Evolutionary conservation across 2,797 vertebrate species (phyloP).

Genomic region (Hirundo rustica): DNA sequence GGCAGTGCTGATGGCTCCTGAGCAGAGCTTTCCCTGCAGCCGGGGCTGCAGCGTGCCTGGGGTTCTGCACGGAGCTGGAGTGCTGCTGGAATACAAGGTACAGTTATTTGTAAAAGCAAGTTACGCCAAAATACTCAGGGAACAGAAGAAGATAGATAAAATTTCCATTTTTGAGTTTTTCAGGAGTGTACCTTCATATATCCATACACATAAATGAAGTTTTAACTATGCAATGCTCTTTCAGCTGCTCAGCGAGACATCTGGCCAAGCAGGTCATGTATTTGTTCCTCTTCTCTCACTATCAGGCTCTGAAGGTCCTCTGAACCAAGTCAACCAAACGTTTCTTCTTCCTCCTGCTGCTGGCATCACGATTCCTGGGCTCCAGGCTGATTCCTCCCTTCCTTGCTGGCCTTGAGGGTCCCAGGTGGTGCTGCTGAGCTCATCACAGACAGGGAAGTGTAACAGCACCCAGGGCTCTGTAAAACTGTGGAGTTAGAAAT

Average conservation of each 20-base stretch:
- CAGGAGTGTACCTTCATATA: background rate
- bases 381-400: background rate
- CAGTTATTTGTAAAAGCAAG: too few species aligned
- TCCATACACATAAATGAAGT: background rate
- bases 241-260: background rate
- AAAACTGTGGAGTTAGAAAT: background rate
- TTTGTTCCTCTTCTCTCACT: background rate
- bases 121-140: background rate
- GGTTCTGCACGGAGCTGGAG: background rate
- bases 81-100: background rate
- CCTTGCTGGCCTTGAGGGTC: background rate
- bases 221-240: background rate
- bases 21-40: background rate
- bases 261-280: background rate
- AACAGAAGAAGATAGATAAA: background rate
- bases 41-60: too few species aligned
- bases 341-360: background rate
- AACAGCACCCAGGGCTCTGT: background rate
- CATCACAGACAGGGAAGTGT: background rate
- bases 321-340: background rate
- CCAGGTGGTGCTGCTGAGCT: background rate
- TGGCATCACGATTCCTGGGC: background rate
- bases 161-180: background rate
- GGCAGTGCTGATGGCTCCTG: slow-evolving; percentile 30
- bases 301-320: background rate